Evolutionary conservation across 2,888 invertebrate genomes (phyloP), one percentile per base, ranked within the genome.

Genomic region (Zygogramma bicolorata): DNA sequence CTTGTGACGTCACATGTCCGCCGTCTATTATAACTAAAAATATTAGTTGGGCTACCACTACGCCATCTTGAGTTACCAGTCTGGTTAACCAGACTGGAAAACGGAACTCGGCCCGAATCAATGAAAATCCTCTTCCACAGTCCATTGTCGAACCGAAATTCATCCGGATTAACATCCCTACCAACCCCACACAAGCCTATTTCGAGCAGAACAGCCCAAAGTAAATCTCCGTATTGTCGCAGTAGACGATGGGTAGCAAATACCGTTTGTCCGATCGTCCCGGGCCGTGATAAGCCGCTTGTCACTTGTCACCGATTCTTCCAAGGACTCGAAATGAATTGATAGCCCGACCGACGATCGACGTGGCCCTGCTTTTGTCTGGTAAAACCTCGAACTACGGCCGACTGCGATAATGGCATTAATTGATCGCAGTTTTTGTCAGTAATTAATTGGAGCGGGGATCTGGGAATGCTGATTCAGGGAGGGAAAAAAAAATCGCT

Each of bases 361-460:
- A 53, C 53, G 25, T 13, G 25, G 53, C 27, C 53, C 25, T 25
- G 53, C 62, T 62, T 42, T 42, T 27, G 25, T 42, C 27, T 15
- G 25, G 42, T 62, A 42, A 42, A 62, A 6, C 60, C 40, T n/a
- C 42, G 42, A 62, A 62, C 31, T 25, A 42, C 15, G 62, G 62
- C 27, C 61, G n/a, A 38, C 38, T 25, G 25, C n/a, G 61, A 61
- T 61, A 42, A 62, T 42, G 62, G 25, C n/a, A 42, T 42, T 62
- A 62, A 62, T 62, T 62, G 42, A 62, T 62, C 3, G 62, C 25
- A 18, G 62, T 42, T 62, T 62, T 62, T 40, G 62, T 40, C 25
- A 20, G 42, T 40, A 62, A 42, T 42, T 42, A 62, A 62, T 62
- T 62, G 8, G 25, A 27, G 3, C 27, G 10, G n/a, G 53, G 53